These are phyloP conservation scores for Tenthredo scrophulariae DNA, from an alignment of 2,888 invertebrate species.

Conservation along the genomic window DNA sequence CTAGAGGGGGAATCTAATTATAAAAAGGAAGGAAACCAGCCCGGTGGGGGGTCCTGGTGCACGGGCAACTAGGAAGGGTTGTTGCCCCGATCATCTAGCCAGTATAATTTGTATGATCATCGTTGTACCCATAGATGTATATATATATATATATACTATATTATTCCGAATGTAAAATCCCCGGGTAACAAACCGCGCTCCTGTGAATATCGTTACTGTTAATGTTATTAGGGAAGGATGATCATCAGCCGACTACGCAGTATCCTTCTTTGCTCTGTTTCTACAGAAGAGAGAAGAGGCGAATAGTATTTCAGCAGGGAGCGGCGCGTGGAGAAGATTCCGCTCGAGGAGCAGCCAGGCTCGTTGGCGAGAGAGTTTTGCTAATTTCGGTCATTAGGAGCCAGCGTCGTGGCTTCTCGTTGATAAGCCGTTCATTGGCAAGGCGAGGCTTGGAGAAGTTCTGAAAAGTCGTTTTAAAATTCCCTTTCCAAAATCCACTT, in stretches of 20 bases:
- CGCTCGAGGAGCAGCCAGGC: not conserved
- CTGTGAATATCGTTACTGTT: not conserved
- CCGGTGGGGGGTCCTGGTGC: conserved; percentile 44
- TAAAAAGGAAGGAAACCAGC: conserved; percentile 69
- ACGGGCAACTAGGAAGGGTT: conserved; percentile 27
- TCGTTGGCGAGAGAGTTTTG: conserved; percentile 24
- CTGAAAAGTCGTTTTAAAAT: conserved; percentile 20
- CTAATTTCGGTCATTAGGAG: conserved; percentile 47
- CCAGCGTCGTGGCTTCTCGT: conserved; percentile 12
- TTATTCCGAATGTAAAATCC: not conserved
- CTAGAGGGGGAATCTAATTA: conserved; percentile 66
- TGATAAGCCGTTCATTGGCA: conserved; percentile 42
- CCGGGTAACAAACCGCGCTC: not conserved
- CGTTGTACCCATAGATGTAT: not conserved
- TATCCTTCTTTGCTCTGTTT: not conserved
- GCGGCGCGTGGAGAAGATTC: not conserved
- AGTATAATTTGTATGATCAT: not conserved
- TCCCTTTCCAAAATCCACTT: not conserved
- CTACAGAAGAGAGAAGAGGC: not conserved
- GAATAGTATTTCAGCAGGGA: not conserved
- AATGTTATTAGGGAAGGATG: conserved; percentile 31
- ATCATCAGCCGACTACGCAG: conserved; percentile 4
- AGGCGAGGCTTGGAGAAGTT: not conserved
- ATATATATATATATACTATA: too few relatives aligned
- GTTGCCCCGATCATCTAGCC: not conserved